These are phyloP conservation scores for Theristicus caerulescens DNA, from an alignment of 2,113 vertebrate genomes.

Conservation along the genomic window DNA sequence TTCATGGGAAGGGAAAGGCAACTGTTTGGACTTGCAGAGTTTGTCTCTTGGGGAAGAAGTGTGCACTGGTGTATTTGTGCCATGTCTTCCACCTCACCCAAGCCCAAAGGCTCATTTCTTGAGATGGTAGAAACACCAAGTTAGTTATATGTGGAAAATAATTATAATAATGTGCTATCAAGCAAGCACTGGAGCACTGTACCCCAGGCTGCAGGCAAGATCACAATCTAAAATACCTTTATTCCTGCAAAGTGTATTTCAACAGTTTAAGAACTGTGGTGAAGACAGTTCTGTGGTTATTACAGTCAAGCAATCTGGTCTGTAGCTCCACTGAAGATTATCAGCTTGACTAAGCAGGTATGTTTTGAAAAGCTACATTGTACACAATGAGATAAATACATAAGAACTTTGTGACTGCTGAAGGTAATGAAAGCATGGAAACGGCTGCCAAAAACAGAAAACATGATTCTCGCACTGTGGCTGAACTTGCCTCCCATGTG, in stretches of 20 bases:
- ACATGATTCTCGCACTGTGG: background rate
- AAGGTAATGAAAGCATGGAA: background rate
- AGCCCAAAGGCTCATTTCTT: background rate
- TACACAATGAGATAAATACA: background rate
- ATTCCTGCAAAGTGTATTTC: background rate
- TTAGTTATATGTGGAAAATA: background rate
- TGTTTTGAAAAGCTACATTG: background rate
- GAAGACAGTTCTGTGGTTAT: background rate
- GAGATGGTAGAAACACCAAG: background rate
- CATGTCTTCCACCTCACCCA: background rate
- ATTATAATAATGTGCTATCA: background rate
- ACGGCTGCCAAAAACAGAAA: background rate
- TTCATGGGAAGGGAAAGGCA: background rate
- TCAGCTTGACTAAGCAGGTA: background rate
- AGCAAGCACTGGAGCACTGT: background rate
- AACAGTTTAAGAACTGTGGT: background rate
- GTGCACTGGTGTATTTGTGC: background rate
- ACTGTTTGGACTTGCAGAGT: background rate
- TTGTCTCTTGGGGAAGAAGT: background rate
- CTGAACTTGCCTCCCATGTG: constrained; percentile 81
- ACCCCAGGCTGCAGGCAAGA: background rate
- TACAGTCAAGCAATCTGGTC: background rate
- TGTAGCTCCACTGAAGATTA: background rate
- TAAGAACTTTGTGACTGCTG: background rate
- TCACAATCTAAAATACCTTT: background rate